Conservation (phyloP, 1,140 invertebrate species). For the Drosophila pseudoobscura region DNA sequence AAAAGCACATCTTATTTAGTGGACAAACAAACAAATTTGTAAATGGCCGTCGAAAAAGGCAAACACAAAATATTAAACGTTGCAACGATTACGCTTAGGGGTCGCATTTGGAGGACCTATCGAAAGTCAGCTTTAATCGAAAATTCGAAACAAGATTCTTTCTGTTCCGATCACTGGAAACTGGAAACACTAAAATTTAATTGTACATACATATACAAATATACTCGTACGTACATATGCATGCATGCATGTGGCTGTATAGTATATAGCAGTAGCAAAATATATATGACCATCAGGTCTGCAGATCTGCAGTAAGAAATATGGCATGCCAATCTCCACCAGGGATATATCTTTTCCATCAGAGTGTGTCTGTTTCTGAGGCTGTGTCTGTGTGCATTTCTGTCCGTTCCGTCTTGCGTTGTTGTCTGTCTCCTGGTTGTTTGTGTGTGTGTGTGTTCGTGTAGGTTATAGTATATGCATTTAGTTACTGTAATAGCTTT, state of each 20-base stretch:
- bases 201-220: conserved; percentile 4
- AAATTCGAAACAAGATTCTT: too few species aligned
- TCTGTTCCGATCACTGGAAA: too few species aligned
- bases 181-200: too few species aligned
- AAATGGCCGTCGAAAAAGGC: too few species aligned
- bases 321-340: conserved; percentile 30
- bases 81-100: too few species aligned
- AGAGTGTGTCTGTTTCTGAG: conserved; percentile 9
- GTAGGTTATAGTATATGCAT: conserved; percentile 25
- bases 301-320: conserved; percentile 1
- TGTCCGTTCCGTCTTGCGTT: background rate
- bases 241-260: conserved; percentile 2
- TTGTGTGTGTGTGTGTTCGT: conserved; percentile 17
- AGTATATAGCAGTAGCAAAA: conserved; percentile 6
- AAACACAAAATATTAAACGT: too few species aligned
- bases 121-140: too few species aligned
- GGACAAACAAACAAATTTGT: too few species aligned
- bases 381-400: conserved; percentile 6
- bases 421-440: background rate
- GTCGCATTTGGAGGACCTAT: too few species aligned
- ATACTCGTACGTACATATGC: background rate
- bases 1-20: too few species aligned
- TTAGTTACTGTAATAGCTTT: conserved; percentile 63
- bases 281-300: background rate
- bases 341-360: conserved; percentile 37